Base-by-base conservation (phyloP, 2,888 invertebrate genomes). In the Pomacea canaliculata region DNA sequence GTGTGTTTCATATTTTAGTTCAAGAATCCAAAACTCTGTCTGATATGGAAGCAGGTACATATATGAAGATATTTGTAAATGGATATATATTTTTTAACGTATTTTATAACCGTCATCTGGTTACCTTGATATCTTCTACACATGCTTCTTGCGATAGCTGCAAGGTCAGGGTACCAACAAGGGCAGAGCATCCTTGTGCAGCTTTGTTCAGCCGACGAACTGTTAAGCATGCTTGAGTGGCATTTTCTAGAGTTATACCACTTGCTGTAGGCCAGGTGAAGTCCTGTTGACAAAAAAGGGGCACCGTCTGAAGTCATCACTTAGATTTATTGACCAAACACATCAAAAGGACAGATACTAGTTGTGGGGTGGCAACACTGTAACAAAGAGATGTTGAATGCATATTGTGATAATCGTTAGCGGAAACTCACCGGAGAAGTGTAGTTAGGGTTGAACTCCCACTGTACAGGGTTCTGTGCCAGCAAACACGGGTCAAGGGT, bases 111-210 rank as follows among this genome's bases (percentile, higher is more conserved):
- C 48, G 19, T 12, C 5, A 69, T 60, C 37, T 37, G 37, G 9
- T 27, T 56, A 86, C 86, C 85, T 83, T 81, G 10, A 86, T 82
- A 67, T 86, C 86, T 37, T 80, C 78, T n/a, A 85, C 77, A 72
- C 86, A 86, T 60, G 79, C 73, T 13, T 82, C 82, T 1, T 84
- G 27, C 4, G 82, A 73, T 10, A 76, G 18, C 13, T 79, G 80
- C 23, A 82, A 59, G 23, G 81, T 70, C 19, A 76, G 48, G 37
- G 76, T 70, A 10, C 77, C 79, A 48, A 81, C 60, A 19, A 83
- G 23, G 37, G 65, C 49, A 19, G 65, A 68, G 73, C 86, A 85
- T 9, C 75, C 69, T 12, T 67, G 37, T 27, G 77, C 79, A 19
- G 76, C 79, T 12, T 76, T 37, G 60, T 81, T 79, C 8, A 48